Evolutionary conservation across 2,797 vertebrate genomes (phyloP).

Genomic region (Saguinus oedipus): DNA sequence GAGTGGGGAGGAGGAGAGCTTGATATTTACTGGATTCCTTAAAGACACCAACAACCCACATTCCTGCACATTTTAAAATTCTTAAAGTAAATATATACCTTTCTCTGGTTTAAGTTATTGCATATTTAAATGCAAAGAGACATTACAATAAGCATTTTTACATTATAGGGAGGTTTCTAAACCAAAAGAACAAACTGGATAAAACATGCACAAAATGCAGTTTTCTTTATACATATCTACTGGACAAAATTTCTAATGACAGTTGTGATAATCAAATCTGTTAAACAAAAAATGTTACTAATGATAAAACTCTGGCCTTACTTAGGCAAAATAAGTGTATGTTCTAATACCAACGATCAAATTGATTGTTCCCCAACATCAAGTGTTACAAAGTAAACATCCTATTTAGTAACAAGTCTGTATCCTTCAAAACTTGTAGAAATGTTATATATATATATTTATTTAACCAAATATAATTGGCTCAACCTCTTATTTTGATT

Average conservation of each 20-base stretch:
- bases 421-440: not conserved
- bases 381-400: not conserved
- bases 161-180: not conserved
- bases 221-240: not conserved
- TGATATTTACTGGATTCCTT: not conserved
- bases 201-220: not conserved
- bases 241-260: not conserved
- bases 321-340: not conserved
- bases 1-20: too few relatives aligned
- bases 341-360: not conserved
- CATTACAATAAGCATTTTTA: not conserved
- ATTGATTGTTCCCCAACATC: not conserved
- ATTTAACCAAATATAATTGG: conserved; percentile 47
- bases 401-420: not conserved
- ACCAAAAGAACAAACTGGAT: not conserved
- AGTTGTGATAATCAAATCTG: not conserved
- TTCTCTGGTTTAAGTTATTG: not conserved
- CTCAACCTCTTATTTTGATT: not conserved
- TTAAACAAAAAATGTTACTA: not conserved
- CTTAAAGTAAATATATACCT: not conserved
- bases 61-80: not conserved
- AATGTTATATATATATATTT: not conserved
- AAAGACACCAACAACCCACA: not conserved
- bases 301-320: not conserved
- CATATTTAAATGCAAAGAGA: not conserved